Base-by-base conservation (phyloP, 2,888 invertebrate genomes). In the Invenusta paracnida region DNA sequence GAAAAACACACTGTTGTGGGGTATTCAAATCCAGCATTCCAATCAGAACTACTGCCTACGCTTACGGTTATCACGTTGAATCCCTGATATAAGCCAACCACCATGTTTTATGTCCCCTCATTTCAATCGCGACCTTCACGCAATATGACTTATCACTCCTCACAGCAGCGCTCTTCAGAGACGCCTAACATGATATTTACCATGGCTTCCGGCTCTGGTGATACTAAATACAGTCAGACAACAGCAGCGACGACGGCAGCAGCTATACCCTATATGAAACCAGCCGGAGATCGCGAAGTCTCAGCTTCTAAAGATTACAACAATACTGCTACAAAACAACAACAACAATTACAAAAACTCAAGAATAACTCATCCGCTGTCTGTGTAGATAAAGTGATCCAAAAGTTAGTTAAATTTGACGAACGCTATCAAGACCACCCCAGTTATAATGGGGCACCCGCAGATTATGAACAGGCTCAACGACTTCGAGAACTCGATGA, bases 181-280 rank as follows among this genome's bases (percentile, higher is more conserved):
- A 73, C 25, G 73, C 2, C 73, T 2, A 73, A 73, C 27, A 73
- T 73, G 73, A 73, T 73, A 73, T 73, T 73, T 73, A 73, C 73
- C 23, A 73, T 23, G 2, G 5, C 73, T 23, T 13, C 73, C 73
- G 73, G 23, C 73, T 73, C 73, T 5, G 27, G 73, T 23, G 23
- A 73, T 73, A 5, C 5, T 2, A 73, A 2, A 5, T 73, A 2
- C 17, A 23, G 5, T n/a, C n/a, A n/a, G n/a, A n/a, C n/a, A n/a
- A n/a, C n/a, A n/a, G n/a, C n/a, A n/a, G n/a, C n/a, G n/a, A n/a
- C n/a, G n/a, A n/a, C n/a, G n/a, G n/a, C n/a, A n/a, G n/a, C n/a
- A n/a, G n/a, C n/a, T n/a, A n/a, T n/a, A n/a, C n/a, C n/a, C n/a
- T n/a, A n/a, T n/a, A n/a, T n/a, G n/a, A n/a, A n/a, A n/a, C n/a